Percentiles rank a stretch among this genome's conserved stretches.
Conservation (phyloP, 2,113 vertebrate species). For the Coracopsis vasa region DNA sequence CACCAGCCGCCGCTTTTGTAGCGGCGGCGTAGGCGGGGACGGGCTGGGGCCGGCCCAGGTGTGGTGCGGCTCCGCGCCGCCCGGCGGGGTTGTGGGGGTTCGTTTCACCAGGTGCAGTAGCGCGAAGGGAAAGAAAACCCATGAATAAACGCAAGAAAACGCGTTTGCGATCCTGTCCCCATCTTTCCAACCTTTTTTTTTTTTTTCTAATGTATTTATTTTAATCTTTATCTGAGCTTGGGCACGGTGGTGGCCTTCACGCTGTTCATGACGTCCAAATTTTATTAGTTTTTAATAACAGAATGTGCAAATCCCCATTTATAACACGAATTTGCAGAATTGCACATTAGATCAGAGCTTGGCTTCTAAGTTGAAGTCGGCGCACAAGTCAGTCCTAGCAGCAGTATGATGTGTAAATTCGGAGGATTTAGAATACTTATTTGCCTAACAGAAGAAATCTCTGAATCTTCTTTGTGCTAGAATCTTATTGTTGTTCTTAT, state of each 20-base stretch:
- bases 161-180: too few relatives aligned
- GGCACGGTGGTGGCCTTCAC: neutral
- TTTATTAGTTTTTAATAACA: neutral
- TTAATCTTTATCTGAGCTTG: neutral
- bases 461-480: neutral
- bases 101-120: neutral
- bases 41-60: neutral
- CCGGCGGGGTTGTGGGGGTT: neutral
- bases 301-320: neutral
- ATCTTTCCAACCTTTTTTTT: neutral
- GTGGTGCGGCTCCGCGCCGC: neutral
- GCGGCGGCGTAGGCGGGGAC: neutral
- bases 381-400: neutral
- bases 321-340: neutral
- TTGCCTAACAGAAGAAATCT: neutral
- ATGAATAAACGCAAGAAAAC: neutral
- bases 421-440: neutral
- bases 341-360: neutral
- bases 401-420: neutral
- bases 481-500: neutral
- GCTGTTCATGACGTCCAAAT: neutral
- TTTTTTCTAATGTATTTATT: neutral
- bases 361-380: neutral
- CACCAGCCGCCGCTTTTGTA: neutral
- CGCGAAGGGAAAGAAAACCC: accelerated